Percentiles rank a stretch among this genome's conserved stretches.
These are phyloP conservation scores for Plusia festucae DNA, from an alignment of 2,888 invertebrate species.

Conservation along the genomic window DNA sequence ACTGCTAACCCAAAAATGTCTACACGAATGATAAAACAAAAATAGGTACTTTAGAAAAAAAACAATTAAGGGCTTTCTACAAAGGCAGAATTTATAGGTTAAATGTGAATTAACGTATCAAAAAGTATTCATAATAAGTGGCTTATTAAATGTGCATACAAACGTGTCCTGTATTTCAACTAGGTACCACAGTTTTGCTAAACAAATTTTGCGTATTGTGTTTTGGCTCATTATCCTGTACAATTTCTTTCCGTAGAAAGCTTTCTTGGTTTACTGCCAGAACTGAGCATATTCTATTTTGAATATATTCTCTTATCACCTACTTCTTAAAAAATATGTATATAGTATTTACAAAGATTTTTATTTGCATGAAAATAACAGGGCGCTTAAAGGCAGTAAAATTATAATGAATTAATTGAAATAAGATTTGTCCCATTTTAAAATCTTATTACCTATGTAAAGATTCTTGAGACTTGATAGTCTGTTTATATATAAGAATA, in stretches of 20 bases:
- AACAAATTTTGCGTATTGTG: constrained; percentile 64
- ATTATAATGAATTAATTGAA: too few relatives aligned
- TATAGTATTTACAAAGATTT: constrained; percentile 24
- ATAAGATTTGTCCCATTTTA: too few relatives aligned
- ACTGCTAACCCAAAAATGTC: too few relatives aligned
- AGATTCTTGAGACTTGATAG: too few relatives aligned
- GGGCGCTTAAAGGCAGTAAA: too few relatives aligned
- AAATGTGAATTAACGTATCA: neutral
- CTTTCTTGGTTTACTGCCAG: constrained; percentile 77
- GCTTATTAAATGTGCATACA: constrained; percentile 48
- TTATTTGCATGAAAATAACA: neutral
- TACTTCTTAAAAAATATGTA: constrained; percentile 21
- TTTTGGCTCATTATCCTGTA: constrained; percentile 73
- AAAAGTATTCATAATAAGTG: constrained; percentile 39
- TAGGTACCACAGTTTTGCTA: constrained; percentile 17
- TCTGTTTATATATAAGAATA: too few relatives aligned
- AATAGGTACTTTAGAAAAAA: neutral
- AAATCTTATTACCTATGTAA: too few relatives aligned
- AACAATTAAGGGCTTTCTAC: neutral
- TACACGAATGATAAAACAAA: too few relatives aligned
- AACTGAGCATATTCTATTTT: constrained; percentile 55
- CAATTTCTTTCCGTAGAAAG: constrained; percentile 73
- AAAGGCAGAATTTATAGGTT: neutral
- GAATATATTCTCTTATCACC: constrained; percentile 58
- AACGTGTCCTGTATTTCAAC: constrained; percentile 50